Evolutionary conservation across 1,140 invertebrate species (phyloP).

Genomic region (Pemphigus obesinymphae): DNA sequence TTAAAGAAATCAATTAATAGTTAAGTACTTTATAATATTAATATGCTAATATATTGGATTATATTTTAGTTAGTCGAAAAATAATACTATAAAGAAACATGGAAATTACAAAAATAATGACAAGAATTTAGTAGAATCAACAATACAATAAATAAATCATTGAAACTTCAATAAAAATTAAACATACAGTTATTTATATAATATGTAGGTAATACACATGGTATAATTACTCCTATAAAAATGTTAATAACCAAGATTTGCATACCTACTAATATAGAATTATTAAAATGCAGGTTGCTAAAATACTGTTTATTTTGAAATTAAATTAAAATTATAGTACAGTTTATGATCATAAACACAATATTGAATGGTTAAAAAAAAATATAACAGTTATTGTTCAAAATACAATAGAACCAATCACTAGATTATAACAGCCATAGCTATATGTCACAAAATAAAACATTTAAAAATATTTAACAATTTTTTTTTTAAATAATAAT

Average conservation of each 20-base stretch:
- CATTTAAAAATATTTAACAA: not conserved
- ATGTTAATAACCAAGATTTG: not conserved
- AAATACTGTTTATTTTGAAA: not conserved
- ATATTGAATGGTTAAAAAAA: not conserved
- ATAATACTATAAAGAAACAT: no score
- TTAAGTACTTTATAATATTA: no score
- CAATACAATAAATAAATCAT: not conserved
- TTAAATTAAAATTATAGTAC: not conserved
- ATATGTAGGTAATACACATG: not conserved
- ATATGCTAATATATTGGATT: no score
- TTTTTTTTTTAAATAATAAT: not conserved
- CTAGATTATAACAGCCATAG: not conserved
- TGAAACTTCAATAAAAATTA: not conserved
- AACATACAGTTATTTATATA: not conserved
- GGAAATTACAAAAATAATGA: no score
- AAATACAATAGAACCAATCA: not conserved
- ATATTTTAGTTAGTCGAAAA: no score
- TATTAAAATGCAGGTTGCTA: not conserved
- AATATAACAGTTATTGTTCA: not conserved
- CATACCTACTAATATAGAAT: not conserved
- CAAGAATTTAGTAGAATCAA: not conserved
- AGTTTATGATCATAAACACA: not conserved
- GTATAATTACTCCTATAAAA: no score
- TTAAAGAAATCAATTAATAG: no score
- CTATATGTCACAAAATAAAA: conserved; percentile 2